Percentiles rank a stretch among this genome's conserved stretches.
Evolutionary conservation across 1,140 invertebrate species (phyloP).

Genomic region (Paraescarpia echinospica): DNA sequence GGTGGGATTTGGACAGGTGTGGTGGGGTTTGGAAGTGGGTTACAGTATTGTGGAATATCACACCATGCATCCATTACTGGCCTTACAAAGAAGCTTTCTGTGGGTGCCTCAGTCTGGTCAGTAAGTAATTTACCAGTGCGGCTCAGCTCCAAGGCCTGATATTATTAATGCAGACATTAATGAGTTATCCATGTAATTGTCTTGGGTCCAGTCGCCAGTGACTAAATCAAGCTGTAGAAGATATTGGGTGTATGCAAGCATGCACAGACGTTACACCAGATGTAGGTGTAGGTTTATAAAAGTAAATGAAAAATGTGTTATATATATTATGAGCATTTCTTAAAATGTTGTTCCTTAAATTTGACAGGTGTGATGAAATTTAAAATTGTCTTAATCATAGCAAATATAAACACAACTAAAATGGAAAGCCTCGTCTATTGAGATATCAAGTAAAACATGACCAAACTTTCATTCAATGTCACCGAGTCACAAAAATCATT

Average conservation of each 20-base stretch:
- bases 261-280: background rate
- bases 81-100: background rate
- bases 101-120: background rate
- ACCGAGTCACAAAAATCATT: too few relatives aligned
- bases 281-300: background rate
- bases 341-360: too few relatives aligned
- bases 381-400: too few relatives aligned
- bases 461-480: too few relatives aligned
- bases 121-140: background rate
- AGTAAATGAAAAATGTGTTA: background rate
- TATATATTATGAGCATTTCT: background rate
- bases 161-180: constrained; percentile 2
- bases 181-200: background rate
- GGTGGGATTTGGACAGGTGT: too few relatives aligned
- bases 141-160: background rate
- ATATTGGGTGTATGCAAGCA: background rate
- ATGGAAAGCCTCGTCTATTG: too few relatives aligned
- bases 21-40: too few relatives aligned
- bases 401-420: too few relatives aligned
- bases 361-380: too few relatives aligned
- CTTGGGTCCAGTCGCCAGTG: background rate
- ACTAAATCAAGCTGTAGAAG: background rate
- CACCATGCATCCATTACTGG: background rate
- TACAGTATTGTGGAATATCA: too few relatives aligned
- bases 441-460: too few relatives aligned